Base-by-base conservation (phyloP, 2,113 vertebrate species). In the Sceloporus tristichus region DNA sequence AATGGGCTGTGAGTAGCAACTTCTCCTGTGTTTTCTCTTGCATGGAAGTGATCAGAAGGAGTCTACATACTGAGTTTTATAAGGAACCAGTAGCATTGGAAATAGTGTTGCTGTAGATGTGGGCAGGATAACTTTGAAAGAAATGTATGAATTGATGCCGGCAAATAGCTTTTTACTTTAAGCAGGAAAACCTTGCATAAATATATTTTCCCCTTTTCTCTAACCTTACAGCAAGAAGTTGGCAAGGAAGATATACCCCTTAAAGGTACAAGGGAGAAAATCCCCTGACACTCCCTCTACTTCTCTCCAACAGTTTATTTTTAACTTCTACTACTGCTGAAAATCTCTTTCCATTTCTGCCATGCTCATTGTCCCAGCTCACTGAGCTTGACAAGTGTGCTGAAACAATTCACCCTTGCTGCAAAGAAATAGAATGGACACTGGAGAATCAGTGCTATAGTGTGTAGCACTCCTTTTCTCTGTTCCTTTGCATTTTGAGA, bases 311-410 rank as follows among this genome's bases (percentile, higher is more conserved):
- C 11, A 23, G 14, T 38, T 76, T 83, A 77, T 83, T 78, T 77
- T 87, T 34, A 88, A 56, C 73, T 77, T 83, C 19, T 65, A 53
- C 16, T 68, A 13, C 53, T 53, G 62, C 62, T 79, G 18, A 48
- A 54, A 84, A 29, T 27, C 42, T 78, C 48, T 88, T 76, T 21
- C 79, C 25, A 65, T 74, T 34, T 82, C 56, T 82, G 79, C 56
- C 42, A 38, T 65, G 40, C n/a, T 88, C 73, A 88, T 76, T 87
- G 86, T 87, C 86, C 79, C 59, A 53, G 71, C 19, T 88, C n/a
- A 40, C 79, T 87, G 70, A 82, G 56, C 86, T 74, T 87, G 79
- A 82, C 86, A 82, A 77, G 56, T 65, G 73, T 83, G 80, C 29
- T 53, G 86, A 82, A 77, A 85, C 56, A 66, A 66, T 66, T 62